These are phyloP conservation scores for Gallinago paraguaiae DNA, from an alignment of 2,113 vertebrate genomes.

Conservation along the genomic window DNA sequence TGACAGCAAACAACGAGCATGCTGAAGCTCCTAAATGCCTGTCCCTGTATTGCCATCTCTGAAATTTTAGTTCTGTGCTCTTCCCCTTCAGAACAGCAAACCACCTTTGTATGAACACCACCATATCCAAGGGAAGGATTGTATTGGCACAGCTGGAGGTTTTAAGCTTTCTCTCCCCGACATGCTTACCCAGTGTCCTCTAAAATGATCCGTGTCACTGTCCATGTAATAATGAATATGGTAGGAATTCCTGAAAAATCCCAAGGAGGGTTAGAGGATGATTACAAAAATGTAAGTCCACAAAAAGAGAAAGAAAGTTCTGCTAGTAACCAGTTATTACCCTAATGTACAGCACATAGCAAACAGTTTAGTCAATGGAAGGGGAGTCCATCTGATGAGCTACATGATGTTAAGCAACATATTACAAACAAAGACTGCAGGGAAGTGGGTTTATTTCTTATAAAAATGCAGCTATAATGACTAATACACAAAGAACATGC, in stretches of 20 bases:
- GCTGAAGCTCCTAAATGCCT: not conserved
- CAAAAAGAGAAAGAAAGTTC: not conserved
- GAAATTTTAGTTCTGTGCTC: not conserved
- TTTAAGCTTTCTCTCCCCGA: not conserved
- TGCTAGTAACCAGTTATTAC: not conserved
- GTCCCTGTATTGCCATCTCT: not conserved
- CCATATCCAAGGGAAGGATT: not conserved
- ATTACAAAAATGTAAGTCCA: not conserved
- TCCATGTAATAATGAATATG: slow-evolving; percentile 82
- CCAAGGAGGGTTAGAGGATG: not conserved
- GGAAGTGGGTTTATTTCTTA: not conserved
- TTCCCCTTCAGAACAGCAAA: not conserved
- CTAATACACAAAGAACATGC: not conserved
- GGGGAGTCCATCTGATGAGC: not conserved
- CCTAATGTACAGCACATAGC: not conserved
- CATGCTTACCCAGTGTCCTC: slow-evolving; percentile 88
- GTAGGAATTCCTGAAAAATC: slow-evolving; percentile 83
- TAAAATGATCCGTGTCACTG: slow-evolving; percentile 80
- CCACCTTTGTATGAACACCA: not conserved
- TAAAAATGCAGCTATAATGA: not conserved
- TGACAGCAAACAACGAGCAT: not conserved
- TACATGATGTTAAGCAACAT: not conserved
- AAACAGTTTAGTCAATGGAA: not conserved
- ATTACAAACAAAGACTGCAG: not conserved
- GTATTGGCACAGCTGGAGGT: not conserved